Evolutionary conservation across 2,888 invertebrate genomes (phyloP).

Genomic region (Dasypogon diadema): DNA sequence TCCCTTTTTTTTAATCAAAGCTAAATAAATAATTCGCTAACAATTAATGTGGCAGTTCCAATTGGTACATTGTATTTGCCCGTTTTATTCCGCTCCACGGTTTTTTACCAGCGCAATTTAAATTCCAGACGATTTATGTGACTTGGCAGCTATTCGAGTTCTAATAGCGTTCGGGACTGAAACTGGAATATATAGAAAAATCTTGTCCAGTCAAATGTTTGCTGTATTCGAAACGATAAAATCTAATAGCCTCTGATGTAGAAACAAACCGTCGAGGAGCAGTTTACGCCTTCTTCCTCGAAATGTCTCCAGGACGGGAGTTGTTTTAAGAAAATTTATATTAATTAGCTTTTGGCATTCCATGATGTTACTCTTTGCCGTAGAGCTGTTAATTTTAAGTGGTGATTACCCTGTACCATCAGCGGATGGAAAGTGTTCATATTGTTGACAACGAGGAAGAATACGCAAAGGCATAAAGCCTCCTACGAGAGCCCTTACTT

Average conservation of each 20-base stretch:
- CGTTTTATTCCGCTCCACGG: background rate
- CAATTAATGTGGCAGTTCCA: conserved; percentile 35
- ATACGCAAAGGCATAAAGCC: conserved; percentile 14
- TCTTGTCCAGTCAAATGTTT: background rate
- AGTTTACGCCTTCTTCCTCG: background rate
- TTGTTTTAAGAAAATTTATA: background rate
- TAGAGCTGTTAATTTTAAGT: conserved; percentile 24
- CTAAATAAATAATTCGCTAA: conserved; percentile 35
- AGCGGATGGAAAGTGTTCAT: background rate
- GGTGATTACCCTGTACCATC: conserved; percentile 16
- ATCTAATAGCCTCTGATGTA: conserved; percentile 16
- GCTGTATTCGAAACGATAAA: conserved; percentile 15
- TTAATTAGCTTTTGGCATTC: conserved; percentile 12
- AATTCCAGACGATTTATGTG: conserved; percentile 39
- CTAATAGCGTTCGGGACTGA: background rate
- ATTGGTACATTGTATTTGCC: conserved; percentile 20
- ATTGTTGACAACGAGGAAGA: conserved; percentile 17
- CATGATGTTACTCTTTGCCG: conserved; percentile 4
- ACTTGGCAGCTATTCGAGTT: conserved; percentile 38
- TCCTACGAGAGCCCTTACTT: conserved; percentile 25
- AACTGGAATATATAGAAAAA: background rate
- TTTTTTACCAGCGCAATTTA: conserved; percentile 19
- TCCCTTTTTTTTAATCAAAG: conserved; percentile 10
- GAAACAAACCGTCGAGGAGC: background rate
- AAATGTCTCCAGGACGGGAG: background rate